Percentiles rank a stretch among this genome's conserved stretches.
These are phyloP conservation scores for Drosophila anomalata DNA, from an alignment of 2,888 invertebrate genomes.

Conservation along the genomic window DNA sequence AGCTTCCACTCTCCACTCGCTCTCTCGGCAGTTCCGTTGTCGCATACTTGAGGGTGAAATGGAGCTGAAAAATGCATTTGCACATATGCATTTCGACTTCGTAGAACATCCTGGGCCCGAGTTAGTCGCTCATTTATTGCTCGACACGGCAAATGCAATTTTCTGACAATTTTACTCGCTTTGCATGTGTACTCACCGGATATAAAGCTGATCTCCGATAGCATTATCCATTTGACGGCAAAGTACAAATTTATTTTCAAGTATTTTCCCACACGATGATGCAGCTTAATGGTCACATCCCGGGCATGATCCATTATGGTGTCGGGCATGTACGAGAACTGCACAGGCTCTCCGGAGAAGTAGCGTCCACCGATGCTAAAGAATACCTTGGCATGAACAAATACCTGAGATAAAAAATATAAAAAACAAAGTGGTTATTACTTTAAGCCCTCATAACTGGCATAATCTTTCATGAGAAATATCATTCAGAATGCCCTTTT, in stretches of 20 bases:
- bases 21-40: conserved; percentile 25
- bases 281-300: conserved; percentile 91
- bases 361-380: conserved; percentile 90
- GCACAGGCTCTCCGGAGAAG: conserved; percentile 89
- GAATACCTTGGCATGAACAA: conserved; percentile 90
- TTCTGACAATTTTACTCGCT: conserved; percentile 53
- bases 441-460: neutral
- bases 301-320: conserved; percentile 90
- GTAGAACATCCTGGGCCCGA: conserved; percentile 1
- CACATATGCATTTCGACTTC: conserved; percentile 36
- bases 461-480: neutral
- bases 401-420: conserved; percentile 85
- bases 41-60: conserved; percentile 82
- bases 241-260: conserved; percentile 91
- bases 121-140: conserved; percentile 36
- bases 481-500: neutral
- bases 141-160: conserved; percentile 56
- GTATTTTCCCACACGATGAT: conserved; percentile 90
- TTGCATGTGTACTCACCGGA: conserved; percentile 86
- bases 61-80: conserved; percentile 82
- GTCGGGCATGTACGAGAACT: conserved; percentile 91
- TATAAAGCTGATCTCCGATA: conserved; percentile 93
- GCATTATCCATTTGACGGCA: conserved; percentile 92
- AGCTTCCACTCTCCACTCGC: conserved; percentile 8
- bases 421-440: neutral